Base-by-base conservation (phyloP, 2,113 vertebrate genomes). In the Coracopsis vasa region DNA sequence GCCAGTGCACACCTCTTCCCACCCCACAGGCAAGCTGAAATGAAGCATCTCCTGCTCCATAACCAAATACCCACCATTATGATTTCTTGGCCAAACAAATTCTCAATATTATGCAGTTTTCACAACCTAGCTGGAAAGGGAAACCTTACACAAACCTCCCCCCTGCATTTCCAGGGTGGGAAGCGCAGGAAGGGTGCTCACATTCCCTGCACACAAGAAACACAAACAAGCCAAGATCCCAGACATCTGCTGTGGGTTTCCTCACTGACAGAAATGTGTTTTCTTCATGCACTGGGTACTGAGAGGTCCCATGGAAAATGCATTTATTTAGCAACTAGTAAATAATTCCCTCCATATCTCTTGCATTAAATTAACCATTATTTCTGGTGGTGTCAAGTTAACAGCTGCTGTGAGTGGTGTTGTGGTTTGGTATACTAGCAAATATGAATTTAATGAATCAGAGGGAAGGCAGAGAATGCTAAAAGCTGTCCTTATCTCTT, bases 281-380 rank as follows among this genome's bases (percentile, higher is more conserved):
- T 85, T 79, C 33, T 37, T 13, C 4, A 67, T 48, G 61, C 47
- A 1, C 54, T 11, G 21, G 16, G 31, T 53, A 45, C 62, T 15
- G 51, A 82, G 70, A 39, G 10, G 10, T 62, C 65, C 73, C 74
- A 45, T 4, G 42, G 91, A 85, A 93, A 88, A 90, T 29, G 19
- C 48, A 42, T 90, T 85, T 85, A 58, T 61, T 90, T 84, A 93
- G 66, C 61, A 48, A 16, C 2, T 14, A 39, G 61, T 58, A 53
- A 90, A 94, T 56, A 58, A 87, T 71, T 88, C 79, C 74, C 70
- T 90, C 39, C 12, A 2, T 45, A 16, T 54, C 39, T 82, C 88
- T 75, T 51, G 67, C 47, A 54, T 80, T 42, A 92, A 95, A 82
- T 88, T 58, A 90, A 83, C 78, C 71, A 67, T 85, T 80, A 80